A percentile compares a stretch with the other conserved stretches of the same genome.
phyloP scores from a whole-genome alignment of 2,888 invertebrate species.

The Xylota sylvarum region DNA sequence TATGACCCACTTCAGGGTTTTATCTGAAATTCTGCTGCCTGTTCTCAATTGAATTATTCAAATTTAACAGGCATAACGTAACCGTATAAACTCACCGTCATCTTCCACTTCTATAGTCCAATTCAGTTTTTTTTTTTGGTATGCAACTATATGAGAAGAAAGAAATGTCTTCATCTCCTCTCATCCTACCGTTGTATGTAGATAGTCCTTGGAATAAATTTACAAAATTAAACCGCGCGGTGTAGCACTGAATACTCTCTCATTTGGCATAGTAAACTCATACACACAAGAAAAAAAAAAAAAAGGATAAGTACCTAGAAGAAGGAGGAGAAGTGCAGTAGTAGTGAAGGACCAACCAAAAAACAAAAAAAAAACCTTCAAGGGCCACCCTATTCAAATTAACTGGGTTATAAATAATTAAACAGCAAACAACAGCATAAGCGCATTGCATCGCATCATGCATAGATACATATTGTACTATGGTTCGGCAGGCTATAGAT shows the following conservation, averaged over 20 bases:
- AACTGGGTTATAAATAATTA: slow-evolving; percentile 77
- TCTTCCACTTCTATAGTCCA: background rate
- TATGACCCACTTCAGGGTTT: slow-evolving; percentile 9
- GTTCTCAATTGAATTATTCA: slow-evolving; percentile 10
- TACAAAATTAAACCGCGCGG: slow-evolving; percentile 27
- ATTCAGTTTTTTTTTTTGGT: slow-evolving; percentile 1
- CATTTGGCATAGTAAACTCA: background rate
- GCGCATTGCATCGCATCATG: slow-evolving; percentile 41
- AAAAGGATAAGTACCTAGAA: slow-evolving; percentile 35
- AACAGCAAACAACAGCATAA: slow-evolving; percentile 65
- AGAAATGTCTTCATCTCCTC: slow-evolving; percentile 23
- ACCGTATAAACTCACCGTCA: background rate
- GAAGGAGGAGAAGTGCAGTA: slow-evolving; percentile 25
- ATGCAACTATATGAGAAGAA: background rate
- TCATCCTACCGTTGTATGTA: background rate
- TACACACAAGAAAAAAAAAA: slow-evolving; percentile 9
- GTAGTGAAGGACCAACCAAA: slow-evolving; percentile 49
- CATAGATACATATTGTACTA: slow-evolving; percentile 22
- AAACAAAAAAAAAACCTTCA: slow-evolving; percentile 33
- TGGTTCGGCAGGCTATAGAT: background rate
- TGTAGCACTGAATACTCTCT: slow-evolving; percentile 22
- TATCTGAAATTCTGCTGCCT: slow-evolving; percentile 5
- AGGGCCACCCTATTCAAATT: slow-evolving; percentile 72
- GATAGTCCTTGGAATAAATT: slow-evolving; percentile 53
- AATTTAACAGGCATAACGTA: background rate